Evolutionary conservation across 1,140 invertebrate genomes (phyloP), one percentile per base, ranked within the genome.

Genomic region (Hylaeus anthracinus): DNA sequence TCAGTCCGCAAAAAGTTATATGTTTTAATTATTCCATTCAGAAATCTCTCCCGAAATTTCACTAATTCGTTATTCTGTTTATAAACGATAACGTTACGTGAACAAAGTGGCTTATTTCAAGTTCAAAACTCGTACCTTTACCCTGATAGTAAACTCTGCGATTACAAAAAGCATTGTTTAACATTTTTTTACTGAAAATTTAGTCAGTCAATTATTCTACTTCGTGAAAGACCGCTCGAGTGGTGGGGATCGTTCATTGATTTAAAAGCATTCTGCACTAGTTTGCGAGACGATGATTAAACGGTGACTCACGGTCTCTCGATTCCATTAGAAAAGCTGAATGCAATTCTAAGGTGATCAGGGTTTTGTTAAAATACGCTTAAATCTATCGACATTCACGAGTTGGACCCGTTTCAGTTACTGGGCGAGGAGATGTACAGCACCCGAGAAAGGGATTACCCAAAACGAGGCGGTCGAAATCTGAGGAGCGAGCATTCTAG

Each of bases 341-440:
- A 77, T 14, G 6, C 26, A 12, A 15, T 12, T 5, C 12, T 51
- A 41, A 26, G 51, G 4, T 76, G 5, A 10, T 26, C 39, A 14
- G 9, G 58, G 6, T n/a, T 55, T 58, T n/a, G 5, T 37, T 4
- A 0, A 43, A 75, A 53, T 3, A 37, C 2, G 0, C 9, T n/a
- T 2, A 5, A 39, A 39, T 5, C 41, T 10, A 41, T 51, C 37
- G 12, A 48, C 41, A 60, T 70, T 70, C 5, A 77, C 9, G 26
- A 51, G 5, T 60, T 15, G 15, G 10, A 14, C 14, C 2, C 69
- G 74, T 90, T 92, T 63, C 83, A 94, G 93, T 48, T 94, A 4
- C 87, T 94, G 3, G 93, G 93, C 5, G 92, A 93, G 48, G 92
- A 93, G 73, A 91, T 92, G 89, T 91, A 91, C 83, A 91, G 88